phyloP scores from a whole-genome alignment of 1,140 invertebrate genomes.

The Cherax quadricarinatus region DNA sequence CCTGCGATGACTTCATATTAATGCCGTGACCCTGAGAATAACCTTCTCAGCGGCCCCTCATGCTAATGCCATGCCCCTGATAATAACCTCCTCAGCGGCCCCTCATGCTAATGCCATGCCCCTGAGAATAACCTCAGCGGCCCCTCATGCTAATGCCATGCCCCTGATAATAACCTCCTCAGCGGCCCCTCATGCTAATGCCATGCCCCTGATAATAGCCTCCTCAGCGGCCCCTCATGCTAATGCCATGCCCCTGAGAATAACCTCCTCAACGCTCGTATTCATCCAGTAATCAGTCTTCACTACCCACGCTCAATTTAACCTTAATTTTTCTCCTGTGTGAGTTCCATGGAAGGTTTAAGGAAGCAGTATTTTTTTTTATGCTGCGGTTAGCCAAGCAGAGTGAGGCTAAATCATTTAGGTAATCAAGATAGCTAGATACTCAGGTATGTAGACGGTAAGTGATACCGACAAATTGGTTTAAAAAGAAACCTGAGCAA shows the following conservation, averaged over 20 bases:
- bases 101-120: too few relatives aligned
- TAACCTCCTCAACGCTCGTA: neutral
- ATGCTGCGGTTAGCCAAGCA: neutral
- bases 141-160: conserved; percentile 21
- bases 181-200: conserved; percentile 14
- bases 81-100: too few relatives aligned
- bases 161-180: neutral
- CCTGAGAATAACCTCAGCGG: neutral
- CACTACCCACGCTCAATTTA: conserved; percentile 27
- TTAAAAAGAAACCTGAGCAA: too few relatives aligned
- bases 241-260: neutral
- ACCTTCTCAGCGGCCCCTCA: too few relatives aligned
- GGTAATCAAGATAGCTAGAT: too few relatives aligned
- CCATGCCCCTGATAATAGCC: neutral
- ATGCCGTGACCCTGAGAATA: too few relatives aligned
- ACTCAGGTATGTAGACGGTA: too few relatives aligned
- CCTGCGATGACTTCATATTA: too few relatives aligned
- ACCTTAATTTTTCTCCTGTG: neutral
- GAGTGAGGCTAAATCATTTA: too few relatives aligned
- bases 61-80: too few relatives aligned
- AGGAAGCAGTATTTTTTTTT: neutral
- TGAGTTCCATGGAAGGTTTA: too few relatives aligned
- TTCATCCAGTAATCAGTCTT: neutral
- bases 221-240: neutral
- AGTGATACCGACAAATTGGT: too few relatives aligned